phyloP scores from a whole-genome alignment of 2,113 vertebrate species.

The Scatophagus argus region DNA sequence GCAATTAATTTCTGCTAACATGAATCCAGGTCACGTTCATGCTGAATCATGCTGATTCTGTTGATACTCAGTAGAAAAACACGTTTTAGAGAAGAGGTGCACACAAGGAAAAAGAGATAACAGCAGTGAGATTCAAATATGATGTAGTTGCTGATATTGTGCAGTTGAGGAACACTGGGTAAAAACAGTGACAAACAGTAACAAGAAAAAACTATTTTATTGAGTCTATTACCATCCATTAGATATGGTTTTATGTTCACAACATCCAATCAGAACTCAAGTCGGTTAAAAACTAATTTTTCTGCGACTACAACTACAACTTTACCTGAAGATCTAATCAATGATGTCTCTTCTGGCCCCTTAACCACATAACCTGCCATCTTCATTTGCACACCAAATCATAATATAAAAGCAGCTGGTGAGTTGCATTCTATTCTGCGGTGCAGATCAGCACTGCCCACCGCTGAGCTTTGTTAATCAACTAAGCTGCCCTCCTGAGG shows the following conservation, averaged over 20 bases:
- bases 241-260: not conserved
- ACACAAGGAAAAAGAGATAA: not conserved
- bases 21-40: slow-evolving; percentile 8
- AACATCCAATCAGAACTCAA: not conserved
- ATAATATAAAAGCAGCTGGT: slow-evolving; percentile 8
- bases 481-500: slow-evolving; percentile 33
- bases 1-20: slow-evolving; percentile 6
- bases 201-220: not conserved
- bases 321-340: not conserved
- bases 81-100: not conserved
- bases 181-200: not conserved
- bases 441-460: slow-evolving; percentile 16
- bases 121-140: not conserved
- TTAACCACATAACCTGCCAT: not conserved
- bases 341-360: not conserved
- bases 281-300: not conserved
- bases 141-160: not conserved
- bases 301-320: not conserved
- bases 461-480: slow-evolving; percentile 35
- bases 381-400: not conserved
- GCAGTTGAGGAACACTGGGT: not conserved
- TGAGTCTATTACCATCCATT: not conserved
- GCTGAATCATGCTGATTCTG: not conserved
- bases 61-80: not conserved
- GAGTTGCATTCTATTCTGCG: slow-evolving; percentile 32